Percentiles rank a stretch among this genome's conserved stretches.
phyloP scores from a whole-genome alignment of 2,113 vertebrate species.

The Myiagra hebetior region DNA sequence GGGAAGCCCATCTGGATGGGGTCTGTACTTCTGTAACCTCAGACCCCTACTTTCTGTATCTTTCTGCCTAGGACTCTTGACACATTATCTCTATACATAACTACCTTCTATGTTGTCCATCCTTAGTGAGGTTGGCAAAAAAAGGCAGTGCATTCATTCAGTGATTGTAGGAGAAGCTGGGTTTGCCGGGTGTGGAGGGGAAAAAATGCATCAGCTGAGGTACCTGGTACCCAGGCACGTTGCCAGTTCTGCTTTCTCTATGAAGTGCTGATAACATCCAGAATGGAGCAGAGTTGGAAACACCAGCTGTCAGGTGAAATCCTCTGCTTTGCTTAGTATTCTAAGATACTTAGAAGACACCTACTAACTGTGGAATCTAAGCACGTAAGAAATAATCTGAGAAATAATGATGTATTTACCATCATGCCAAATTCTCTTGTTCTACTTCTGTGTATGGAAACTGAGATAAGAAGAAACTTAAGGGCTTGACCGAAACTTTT shows the following conservation, averaged over 20 bases:
- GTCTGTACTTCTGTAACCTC: background rate
- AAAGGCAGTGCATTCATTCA: background rate
- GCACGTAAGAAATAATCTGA: background rate
- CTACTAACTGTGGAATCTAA: background rate
- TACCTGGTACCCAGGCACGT: background rate
- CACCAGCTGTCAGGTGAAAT: background rate
- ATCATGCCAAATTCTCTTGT: background rate
- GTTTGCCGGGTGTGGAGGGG: background rate
- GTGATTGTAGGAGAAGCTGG: background rate
- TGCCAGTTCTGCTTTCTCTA: rapidly evolving
- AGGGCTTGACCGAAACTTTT: background rate
- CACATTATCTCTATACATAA: background rate
- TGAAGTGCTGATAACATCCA: background rate
- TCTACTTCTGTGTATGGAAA: background rate
- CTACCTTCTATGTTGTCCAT: background rate
- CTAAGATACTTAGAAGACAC: background rate
- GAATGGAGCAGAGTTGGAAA: background rate
- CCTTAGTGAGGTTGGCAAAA: background rate
- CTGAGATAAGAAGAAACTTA: background rate
- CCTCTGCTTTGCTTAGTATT: background rate
- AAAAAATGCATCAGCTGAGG: background rate
- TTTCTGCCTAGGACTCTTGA: background rate
- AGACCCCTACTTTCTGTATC: background rate
- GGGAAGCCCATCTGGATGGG: background rate
- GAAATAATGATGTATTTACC: background rate